A percentile compares a stretch with the other conserved stretches of the same genome.
Evolutionary conservation across 2,113 vertebrate genomes (phyloP).

Genomic region (Ophiodon elongatus): DNA sequence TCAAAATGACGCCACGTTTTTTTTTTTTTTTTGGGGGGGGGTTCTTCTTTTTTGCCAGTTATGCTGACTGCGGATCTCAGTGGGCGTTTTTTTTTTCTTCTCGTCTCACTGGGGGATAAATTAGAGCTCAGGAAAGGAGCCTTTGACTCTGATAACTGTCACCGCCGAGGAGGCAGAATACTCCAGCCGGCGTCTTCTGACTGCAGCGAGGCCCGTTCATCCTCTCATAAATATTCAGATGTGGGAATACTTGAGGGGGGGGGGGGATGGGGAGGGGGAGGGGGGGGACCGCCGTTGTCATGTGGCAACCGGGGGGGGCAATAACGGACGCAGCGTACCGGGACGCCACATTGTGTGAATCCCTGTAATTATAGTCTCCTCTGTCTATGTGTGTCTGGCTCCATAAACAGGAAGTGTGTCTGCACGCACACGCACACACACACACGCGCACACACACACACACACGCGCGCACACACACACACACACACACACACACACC

Average conservation of each 20-base stretch:
- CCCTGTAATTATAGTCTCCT: conserved; percentile 80
- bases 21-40: too few species aligned
- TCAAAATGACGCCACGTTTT: neutral
- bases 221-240: conserved; percentile 81
- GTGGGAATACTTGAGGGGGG: conserved; percentile 32
- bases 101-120: conserved; percentile 69
- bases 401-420: conserved; percentile 74
- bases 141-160: conserved; percentile 64
- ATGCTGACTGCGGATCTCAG: too few species aligned
- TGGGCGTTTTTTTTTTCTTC: conserved; percentile 24
- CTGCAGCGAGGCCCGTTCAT: conserved; percentile 60
- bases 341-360: conserved; percentile 72
- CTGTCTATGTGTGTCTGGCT: conserved; percentile 57
- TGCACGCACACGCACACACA: too few species aligned
- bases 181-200: conserved; percentile 41
- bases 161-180: conserved; percentile 20
- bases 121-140: conserved; percentile 62
- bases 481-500: conserved; percentile 66
- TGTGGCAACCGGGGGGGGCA: conserved; percentile 71
- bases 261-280: conserved; percentile 24
- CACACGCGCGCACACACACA: conserved; percentile 62
- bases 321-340: conserved; percentile 76
- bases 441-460: conserved; percentile 61
- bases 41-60: conserved; percentile 1
- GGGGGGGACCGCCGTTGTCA: conserved; percentile 67